Conservation (phyloP, 2,888 invertebrate species). For the Ochropleura plecta region DNA sequence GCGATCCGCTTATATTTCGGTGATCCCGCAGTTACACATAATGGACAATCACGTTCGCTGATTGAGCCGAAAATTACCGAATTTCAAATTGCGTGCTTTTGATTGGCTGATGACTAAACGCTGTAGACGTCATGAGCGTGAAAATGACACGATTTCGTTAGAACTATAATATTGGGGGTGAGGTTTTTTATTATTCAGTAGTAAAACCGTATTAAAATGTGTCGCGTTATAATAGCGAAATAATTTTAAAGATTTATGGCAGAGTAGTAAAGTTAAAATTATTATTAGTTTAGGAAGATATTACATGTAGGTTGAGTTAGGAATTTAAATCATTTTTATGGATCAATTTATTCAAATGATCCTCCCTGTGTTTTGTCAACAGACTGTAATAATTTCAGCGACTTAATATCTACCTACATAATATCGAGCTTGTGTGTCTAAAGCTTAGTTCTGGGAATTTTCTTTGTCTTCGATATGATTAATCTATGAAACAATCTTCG, state of each 20-base stretch:
- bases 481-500: slow-evolving; percentile 42
- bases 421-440: slow-evolving; percentile 11
- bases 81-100: slow-evolving; percentile 61
- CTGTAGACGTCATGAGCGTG: slow-evolving; percentile 42
- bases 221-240: slow-evolving; percentile 52
- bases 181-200: slow-evolving; percentile 49
- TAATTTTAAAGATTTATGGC: slow-evolving; percentile 67
- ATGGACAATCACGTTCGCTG: slow-evolving; percentile 54
- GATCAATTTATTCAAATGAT: slow-evolving; percentile 54
- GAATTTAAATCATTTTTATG: slow-evolving; percentile 62
- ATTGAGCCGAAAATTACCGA: slow-evolving; percentile 60
- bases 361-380: slow-evolving; percentile 56
- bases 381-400: slow-evolving; percentile 35
- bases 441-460: slow-evolving; percentile 28
- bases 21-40: slow-evolving; percentile 53
- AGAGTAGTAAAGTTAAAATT: slow-evolving; percentile 61
- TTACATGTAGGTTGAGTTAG: slow-evolving; percentile 60
- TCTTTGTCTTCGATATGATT: slow-evolving; percentile 50
- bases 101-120: slow-evolving; percentile 55
- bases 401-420: slow-evolving; percentile 20
- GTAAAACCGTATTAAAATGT: slow-evolving; percentile 52
- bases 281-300: slow-evolving; percentile 71
- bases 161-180: slow-evolving; percentile 49
- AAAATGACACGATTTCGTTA: slow-evolving; percentile 56
- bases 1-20: slow-evolving; percentile 47